Evolutionary conservation across 2,888 invertebrate genomes (phyloP), one percentile per base, ranked within the genome.

Genomic region (Idaea aversata): DNA sequence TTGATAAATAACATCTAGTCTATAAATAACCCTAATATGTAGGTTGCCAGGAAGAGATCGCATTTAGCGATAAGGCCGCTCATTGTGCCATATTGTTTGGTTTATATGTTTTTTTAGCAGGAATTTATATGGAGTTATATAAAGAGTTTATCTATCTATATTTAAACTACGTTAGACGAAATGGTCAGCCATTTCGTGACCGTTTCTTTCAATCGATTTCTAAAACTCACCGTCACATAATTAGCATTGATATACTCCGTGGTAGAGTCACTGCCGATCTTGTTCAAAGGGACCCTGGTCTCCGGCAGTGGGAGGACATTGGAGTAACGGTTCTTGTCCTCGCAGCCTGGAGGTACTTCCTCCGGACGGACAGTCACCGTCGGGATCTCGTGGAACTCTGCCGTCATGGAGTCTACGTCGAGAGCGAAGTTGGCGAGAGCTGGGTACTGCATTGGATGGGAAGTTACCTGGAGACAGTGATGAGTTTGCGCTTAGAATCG

Each of bases 191-290:
- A 25, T 25, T 25, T 25, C 25, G 6, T 10, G 36, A 36, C 36
- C 1, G 36, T 7, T 13, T 61, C 34, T 38, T 7, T 61, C 47
- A n/a, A 25, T 25, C 15, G 16, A 34, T 13, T 35, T 58, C 15
- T n/a, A 62, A 59, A 13, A 91, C 95, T 95, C 88, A 98, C 98
- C 88, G 96, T 96, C 74, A 98, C 96, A 90, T 95, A 98, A 88
- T 98, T 98, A 70, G 98, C 98, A 83, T 98, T 99, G 75, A 98
- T 98, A 84, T 98, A 99, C 87, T 97, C 97, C 63, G 96, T 95
- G 70, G 95, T 95, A 0, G 96, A 95, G 78, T 97, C 96, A 68
- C 95, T 96, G 66, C 96, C 95, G 67, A 95, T 93, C 70, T 94
- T 94, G 75, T 94, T 94, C 57, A 98, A 91, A 47, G 95, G 95